Evolutionary conservation across 2,797 vertebrate species (phyloP), one percentile per base, ranked within the genome.

Genomic region (Sebastes diaconus): DNA sequence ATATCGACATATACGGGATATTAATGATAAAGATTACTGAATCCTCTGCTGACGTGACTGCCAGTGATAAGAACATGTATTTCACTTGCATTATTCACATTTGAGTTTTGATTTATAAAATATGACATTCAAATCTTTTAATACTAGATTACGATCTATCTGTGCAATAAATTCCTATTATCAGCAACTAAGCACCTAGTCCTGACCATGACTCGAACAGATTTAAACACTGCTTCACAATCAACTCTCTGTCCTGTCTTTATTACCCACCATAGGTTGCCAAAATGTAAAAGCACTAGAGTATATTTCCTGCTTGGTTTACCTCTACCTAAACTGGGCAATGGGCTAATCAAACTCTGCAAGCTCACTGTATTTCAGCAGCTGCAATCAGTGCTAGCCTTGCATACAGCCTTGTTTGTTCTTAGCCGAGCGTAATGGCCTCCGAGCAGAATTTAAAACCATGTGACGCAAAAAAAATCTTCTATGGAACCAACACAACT

Each of bases 381-480:
- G 50, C 55, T 57, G 16, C 6, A 69, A 10, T 46, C 42, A 6
- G 58, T 6, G 55, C 10, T 25, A 63, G 67, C 52, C 24, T 67
- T 66, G 22, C 1, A 1, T 27, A 73, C 32, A 57, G 58, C 30
- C 69, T 32, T 39, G 29, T 30, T 65, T 74, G 68, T 70, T 80
- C 68, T 58, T 69, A 36, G 63, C 27, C 18, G 25, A 32, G 20
- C 59, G 55, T 55, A 81, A 24, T 36, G 66, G 55, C 57, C 69
- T 78, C 55, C 1, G 1, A 73, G 59, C 69, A 25, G 25, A 84
- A 77, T 78, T 73, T 60, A 52, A 86, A 84, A 70, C 66, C 69
- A 77, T 5, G 67, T 65, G 77, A 89, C 60, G 22, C 25, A 81
- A 67, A 73, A 24, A 54, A 67, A 65, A 6, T 36, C 4, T 52